These are phyloP conservation scores for Bradypodion pumilum DNA, from an alignment of 2,797 vertebrate genomes.

Conservation along the genomic window DNA sequence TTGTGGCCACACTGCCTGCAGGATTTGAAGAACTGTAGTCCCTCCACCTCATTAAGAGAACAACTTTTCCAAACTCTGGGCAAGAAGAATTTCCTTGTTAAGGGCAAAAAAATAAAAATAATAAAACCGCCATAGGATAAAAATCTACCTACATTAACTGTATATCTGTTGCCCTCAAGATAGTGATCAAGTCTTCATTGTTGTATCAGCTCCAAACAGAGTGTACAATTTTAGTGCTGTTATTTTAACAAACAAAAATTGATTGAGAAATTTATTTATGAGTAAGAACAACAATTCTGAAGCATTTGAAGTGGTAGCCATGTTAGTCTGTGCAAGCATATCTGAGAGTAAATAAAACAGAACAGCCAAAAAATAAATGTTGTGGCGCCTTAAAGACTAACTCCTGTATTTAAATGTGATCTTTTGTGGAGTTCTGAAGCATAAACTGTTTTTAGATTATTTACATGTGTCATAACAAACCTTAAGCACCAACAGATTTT, in stretches of 20 bases:
- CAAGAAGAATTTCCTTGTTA: background rate
- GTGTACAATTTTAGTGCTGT: background rate
- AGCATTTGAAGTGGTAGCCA: no score
- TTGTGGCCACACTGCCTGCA: no score
- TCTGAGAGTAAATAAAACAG: no score
- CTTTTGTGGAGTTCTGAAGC: no score
- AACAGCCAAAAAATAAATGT: no score
- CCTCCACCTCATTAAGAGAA: background rate
- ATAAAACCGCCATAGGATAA: background rate
- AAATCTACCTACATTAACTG: background rate
- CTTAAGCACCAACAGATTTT: no score
- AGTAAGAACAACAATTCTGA: background rate
- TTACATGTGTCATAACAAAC: background rate
- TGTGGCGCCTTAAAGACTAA: no score
- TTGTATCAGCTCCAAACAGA: background rate
- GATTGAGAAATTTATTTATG: background rate
- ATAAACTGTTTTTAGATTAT: background rate
- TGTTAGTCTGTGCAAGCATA: no score
- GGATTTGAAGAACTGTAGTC: background rate
- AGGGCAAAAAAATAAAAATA: no score
- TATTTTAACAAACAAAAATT: background rate
- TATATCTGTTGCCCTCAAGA: background rate
- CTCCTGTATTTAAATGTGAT: no score
- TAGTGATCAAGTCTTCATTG: background rate
- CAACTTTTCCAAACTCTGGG: background rate